A percentile compares a stretch with the other conserved stretches of the same genome.
Conservation (phyloP, 92 coral and sea anemone species). For the Zoanthus gigantus region DNA sequence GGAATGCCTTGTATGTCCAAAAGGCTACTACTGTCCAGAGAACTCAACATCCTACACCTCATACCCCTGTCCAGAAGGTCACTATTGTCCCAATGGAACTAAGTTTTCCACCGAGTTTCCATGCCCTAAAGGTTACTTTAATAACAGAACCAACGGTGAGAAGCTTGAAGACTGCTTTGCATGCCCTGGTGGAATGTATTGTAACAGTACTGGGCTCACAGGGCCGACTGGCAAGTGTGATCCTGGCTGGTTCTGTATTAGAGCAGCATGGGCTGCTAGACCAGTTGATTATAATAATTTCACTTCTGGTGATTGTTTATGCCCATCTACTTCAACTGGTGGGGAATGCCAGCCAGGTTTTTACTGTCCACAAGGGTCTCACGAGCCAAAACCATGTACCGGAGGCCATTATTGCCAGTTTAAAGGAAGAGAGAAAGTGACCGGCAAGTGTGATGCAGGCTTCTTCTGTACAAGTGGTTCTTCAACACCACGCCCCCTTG, state of each 20-base stretch:
- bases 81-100: slow-evolving; percentile 96
- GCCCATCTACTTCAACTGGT: slow-evolving; percentile 94
- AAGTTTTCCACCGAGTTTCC: slow-evolving; percentile 72
- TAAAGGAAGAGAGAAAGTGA: slow-evolving; percentile 71
- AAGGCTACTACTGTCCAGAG: slow-evolving; percentile 93
- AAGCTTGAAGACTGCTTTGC: slow-evolving; percentile 80
- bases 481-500: slow-evolving; percentile 72
- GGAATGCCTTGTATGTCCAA: slow-evolving; percentile 85
- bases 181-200: slow-evolving; percentile 93
- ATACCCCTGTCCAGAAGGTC: slow-evolving; percentile 89
- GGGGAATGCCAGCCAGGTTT: slow-evolving; percentile 98
- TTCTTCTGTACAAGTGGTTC: slow-evolving; percentile 93
- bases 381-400: slow-evolving; percentile 81
- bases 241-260: slow-evolving; percentile 92
- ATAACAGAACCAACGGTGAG: slow-evolving; percentile 79
- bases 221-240: slow-evolving; percentile 88
- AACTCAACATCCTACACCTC: slow-evolving; percentile 74
- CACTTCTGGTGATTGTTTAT: slow-evolving; percentile 95
- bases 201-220: slow-evolving; percentile 80
- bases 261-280: slow-evolving; percentile 85
- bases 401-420: slow-evolving; percentile 90
- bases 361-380: slow-evolving; percentile 90
- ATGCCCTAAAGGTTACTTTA: slow-evolving; percentile 91
- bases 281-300: slow-evolving; percentile 93
- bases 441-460: slow-evolving; percentile 90